A percentile compares a stretch with the other conserved stretches of the same genome.
These are phyloP conservation scores for Trinorchestia longiramus DNA, from an alignment of 1,140 invertebrate genomes.

Conservation along the genomic window DNA sequence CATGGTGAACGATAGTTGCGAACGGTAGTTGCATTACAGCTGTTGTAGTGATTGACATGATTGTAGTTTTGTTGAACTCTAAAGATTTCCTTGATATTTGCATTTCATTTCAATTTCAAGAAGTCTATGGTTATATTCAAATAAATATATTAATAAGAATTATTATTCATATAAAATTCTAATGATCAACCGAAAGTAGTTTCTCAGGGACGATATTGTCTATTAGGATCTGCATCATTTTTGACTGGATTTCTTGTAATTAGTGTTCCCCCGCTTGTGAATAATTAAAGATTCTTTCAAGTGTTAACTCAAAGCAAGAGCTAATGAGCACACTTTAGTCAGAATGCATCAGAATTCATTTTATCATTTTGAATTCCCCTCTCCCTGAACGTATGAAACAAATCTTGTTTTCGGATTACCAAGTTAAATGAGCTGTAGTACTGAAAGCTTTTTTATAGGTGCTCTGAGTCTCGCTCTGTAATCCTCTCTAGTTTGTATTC, in stretches of 20 bases:
- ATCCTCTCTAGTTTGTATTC: background rate
- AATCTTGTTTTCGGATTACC: background rate
- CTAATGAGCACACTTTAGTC: background rate
- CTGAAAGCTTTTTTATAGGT: slow-evolving; percentile 1
- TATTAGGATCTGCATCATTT: too few species aligned
- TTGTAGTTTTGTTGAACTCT: too few species aligned
- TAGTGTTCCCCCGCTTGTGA: background rate
- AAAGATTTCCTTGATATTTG: too few species aligned
- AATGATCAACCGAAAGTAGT: background rate
- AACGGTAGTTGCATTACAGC: too few species aligned
- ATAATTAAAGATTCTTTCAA: background rate
- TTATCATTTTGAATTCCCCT: background rate
- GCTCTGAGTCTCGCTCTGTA: background rate
- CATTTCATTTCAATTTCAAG: too few species aligned
- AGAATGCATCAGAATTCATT: background rate
- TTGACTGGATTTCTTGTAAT: background rate
- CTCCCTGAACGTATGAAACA: background rate
- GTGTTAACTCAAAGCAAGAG: background rate
- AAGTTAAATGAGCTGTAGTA: background rate
- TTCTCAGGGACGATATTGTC: background rate
- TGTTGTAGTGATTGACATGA: too few species aligned
- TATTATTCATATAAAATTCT: background rate
- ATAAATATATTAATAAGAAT: background rate
- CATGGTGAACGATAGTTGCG: too few species aligned
- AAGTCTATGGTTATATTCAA: too few species aligned